Evolutionary conservation across 2,888 invertebrate genomes (phyloP).

Genomic region (Zhuqinia jingwanae): DNA sequence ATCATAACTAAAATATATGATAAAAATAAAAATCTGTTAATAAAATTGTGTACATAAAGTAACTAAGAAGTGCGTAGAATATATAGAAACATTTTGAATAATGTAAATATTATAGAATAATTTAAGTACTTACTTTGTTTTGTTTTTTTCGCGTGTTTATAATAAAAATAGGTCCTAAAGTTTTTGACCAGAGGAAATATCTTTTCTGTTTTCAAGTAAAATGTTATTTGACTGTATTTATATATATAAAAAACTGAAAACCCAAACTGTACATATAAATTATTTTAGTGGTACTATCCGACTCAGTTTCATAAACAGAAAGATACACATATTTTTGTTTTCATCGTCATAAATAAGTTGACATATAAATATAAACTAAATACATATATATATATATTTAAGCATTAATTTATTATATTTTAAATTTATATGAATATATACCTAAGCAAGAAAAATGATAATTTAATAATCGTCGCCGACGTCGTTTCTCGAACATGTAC

Average conservation of each 20-base stretch:
- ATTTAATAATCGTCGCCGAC: too few species aligned
- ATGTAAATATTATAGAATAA: background rate
- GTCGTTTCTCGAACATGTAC: too few species aligned
- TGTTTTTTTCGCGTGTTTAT: background rate
- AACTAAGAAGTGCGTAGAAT: background rate
- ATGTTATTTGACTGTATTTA: conserved; percentile 38
- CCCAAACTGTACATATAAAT: conserved; percentile 47
- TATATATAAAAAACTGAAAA: conserved; percentile 17
- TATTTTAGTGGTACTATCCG: conserved; percentile 32
- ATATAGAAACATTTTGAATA: background rate
- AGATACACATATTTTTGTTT: background rate
- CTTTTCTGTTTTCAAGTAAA: background rate
- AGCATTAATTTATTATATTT: too few species aligned
- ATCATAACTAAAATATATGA: too few species aligned
- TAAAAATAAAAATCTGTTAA: too few species aligned
- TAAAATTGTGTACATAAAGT: too few species aligned
- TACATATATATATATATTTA: too few species aligned
- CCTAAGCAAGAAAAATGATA: too few species aligned
- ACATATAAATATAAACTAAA: conserved; percentile 18
- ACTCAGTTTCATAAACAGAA: conserved; percentile 31
- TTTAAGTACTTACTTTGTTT: conserved; percentile 21
- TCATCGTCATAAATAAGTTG: background rate
- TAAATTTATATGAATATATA: too few species aligned
- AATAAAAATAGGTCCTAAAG: background rate
- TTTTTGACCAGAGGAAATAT: background rate